phyloP scores from a whole-genome alignment of 92 coral and sea anemone species.

The Porites divaricata region DNA sequence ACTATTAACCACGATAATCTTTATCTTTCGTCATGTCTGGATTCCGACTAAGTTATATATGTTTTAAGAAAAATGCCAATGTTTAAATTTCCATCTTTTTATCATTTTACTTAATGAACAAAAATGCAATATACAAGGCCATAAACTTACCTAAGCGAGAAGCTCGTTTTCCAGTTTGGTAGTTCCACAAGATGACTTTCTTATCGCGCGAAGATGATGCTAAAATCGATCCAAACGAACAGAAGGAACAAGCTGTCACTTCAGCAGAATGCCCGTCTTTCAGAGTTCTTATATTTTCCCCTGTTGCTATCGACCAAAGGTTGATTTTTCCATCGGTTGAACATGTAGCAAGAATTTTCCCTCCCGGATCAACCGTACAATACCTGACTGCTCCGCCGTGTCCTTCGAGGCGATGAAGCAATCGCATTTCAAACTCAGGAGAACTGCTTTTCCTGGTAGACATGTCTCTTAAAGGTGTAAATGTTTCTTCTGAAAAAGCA shows the following conservation, averaged over 20 bases:
- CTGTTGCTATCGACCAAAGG: conserved; percentile 82
- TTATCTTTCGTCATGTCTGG: neutral
- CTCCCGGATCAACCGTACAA: conserved; percentile 83
- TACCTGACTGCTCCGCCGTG: conserved; percentile 76
- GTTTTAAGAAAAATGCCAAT: no score
- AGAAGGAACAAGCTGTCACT: conserved; percentile 80
- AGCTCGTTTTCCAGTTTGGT: conserved; percentile 83
- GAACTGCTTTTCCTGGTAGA: conserved; percentile 2
- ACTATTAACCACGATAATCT: neutral
- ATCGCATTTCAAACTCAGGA: conserved; percentile 64
- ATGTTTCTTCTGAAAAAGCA: conserved; percentile 33
- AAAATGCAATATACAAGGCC: neutral
- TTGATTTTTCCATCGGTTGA: conserved; percentile 79
- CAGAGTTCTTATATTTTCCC: conserved; percentile 73
- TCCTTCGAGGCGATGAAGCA: conserved; percentile 62
- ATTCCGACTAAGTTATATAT: no score
- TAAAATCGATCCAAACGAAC: conserved; percentile 72
- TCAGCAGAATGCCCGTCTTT: conserved; percentile 71
- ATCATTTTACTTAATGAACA: neutral
- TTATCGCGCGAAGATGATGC: conserved; percentile 89
- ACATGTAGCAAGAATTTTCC: conserved; percentile 83
- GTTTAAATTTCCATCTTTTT: neutral
- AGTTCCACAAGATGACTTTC: conserved; percentile 84
- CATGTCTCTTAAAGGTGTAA: conserved; percentile 4
- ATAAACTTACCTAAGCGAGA: conserved; percentile 86